Percentiles rank a stretch among this genome's conserved stretches.
phyloP scores from a whole-genome alignment of 2,888 invertebrate genomes.

The Sceliomorpha sp. region DNA sequence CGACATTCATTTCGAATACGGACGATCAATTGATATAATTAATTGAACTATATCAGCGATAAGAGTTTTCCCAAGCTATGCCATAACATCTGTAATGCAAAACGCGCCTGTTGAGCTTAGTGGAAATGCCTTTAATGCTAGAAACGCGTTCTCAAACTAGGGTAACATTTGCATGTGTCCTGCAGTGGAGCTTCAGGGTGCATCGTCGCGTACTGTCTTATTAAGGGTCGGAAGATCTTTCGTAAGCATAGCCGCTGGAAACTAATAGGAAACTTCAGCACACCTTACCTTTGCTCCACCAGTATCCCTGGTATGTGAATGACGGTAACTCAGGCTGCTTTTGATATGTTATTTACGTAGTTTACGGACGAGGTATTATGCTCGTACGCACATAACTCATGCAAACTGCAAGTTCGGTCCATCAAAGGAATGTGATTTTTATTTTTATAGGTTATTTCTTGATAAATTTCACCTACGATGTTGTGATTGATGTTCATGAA shows the following conservation, averaged over 20 bases:
- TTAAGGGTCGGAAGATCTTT: constrained; percentile 14
- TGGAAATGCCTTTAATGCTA: constrained; percentile 5
- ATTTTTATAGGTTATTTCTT: too few relatives aligned
- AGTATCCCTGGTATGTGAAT: constrained; percentile 27
- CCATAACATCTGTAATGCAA: constrained; percentile 8
- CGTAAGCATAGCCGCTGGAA: constrained; percentile 29
- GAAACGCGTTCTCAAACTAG: constrained; percentile 16
- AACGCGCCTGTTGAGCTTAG: constrained; percentile 3
- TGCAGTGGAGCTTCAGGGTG: constrained; percentile 15
- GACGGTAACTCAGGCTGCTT: constrained; percentile 24
- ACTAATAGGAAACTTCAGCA: constrained; percentile 38
- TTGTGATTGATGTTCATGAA: too few relatives aligned
- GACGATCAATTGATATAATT: too few relatives aligned
- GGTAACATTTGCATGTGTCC: constrained; percentile 27
- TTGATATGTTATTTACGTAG: constrained; percentile 31
- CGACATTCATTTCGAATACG: too few relatives aligned
- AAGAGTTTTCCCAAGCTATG: too few relatives aligned
- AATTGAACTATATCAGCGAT: too few relatives aligned
- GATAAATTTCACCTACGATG: too few relatives aligned
- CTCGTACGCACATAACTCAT: not conserved
- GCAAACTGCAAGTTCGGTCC: too few relatives aligned
- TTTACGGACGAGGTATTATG: constrained; percentile 10
- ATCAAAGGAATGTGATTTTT: too few relatives aligned
- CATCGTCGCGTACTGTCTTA: not conserved
- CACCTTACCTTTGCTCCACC: constrained; percentile 7